Conservation (phyloP, 2,888 invertebrate genomes). For the Sipha maydis region DNA sequence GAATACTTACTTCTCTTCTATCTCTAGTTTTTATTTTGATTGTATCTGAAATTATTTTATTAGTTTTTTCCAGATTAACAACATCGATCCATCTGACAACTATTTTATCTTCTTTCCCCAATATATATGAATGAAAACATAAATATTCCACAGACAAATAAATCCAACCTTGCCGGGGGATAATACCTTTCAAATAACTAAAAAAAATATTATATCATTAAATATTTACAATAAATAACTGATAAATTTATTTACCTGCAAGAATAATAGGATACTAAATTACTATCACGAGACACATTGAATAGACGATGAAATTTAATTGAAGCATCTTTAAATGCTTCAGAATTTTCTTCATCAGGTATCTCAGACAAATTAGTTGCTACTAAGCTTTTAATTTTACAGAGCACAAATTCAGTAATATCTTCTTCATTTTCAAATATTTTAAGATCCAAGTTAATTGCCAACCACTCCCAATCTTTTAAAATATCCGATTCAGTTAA, state of each 20-base stretch:
- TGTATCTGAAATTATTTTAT: conserved; percentile 85
- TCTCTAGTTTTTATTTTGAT: conserved; percentile 88
- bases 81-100: conserved; percentile 92
- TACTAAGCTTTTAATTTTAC: conserved; percentile 95
- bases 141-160: conserved; percentile 96
- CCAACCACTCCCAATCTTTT: conserved; percentile 94
- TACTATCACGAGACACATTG: conserved; percentile 91
- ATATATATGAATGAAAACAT: conserved; percentile 94
- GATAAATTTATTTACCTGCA: conserved; percentile 76
- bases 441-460: conserved; percentile 84
- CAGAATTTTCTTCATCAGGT: conserved; percentile 61
- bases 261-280: conserved; percentile 93
- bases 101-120: conserved; percentile 89
- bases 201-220: conserved; percentile 50
- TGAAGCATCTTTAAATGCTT: conserved; percentile 69
- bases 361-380: conserved; percentile 72
- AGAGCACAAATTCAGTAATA: conserved; percentile 92
- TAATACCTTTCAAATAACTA: conserved; percentile 91
- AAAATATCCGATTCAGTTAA: conserved; percentile 87
- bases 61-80: conserved; percentile 80
- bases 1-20: conserved; percentile 70
- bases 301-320: conserved; percentile 90
- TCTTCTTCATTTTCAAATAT: conserved; percentile 95
- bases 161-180: conserved; percentile 70
- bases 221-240: conserved; percentile 33